Base-by-base conservation (phyloP, 2,888 invertebrate genomes). In the Acanthosepion esculentum region DNA sequence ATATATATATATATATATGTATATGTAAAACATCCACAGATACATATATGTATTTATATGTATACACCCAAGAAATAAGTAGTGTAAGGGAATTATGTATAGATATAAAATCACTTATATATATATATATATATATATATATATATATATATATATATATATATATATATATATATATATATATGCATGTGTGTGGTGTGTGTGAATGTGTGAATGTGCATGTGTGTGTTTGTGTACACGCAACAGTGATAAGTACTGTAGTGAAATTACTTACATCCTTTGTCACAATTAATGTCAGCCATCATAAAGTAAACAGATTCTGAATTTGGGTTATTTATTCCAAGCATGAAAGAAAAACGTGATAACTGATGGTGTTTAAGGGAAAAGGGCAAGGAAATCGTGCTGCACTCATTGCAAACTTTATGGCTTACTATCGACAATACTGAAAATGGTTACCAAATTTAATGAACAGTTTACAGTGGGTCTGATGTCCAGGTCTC, bases 391-490 rank as follows among this genome's bases (percentile, higher is more conserved):
- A 33, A 2, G 78, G 15, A n/a, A 78, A n/a, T 78, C 15, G 23
- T n/a, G 15, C n/a, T n/a, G 12, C 78, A 12, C n/a, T n/a, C 78
- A 33, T 15, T 78, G n/a, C n/a, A 78, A 78, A n/a, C n/a, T 78
- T 78, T 78, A 78, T 78, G 78, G 78, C 33, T 78, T 78, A 78
- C 78, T 78, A n/a, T 78, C 78, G 78, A 78, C 78, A 78, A 78
- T 18, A 15, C 18, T 78, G 78, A n/a, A 78, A 78, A 78, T 18
- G n/a, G 8, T 78, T 78, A n/a, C 78, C 78, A n/a, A 78, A 78
- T 78, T 78, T 78, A n/a, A 78, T 78, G 78, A 78, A 78, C n/a
- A 18, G 78, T 78, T 78, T 78, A 78, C 78, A n/a, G 78, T 33
- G n/a, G n/a, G 15, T n/a, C 78, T 78, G 78, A 78, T 78, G 78